A percentile compares a stretch with the other conserved stretches of the same genome.
phyloP scores from a whole-genome alignment of 1,140 invertebrate species.

The Hyposmocoma kahamanoa region DNA sequence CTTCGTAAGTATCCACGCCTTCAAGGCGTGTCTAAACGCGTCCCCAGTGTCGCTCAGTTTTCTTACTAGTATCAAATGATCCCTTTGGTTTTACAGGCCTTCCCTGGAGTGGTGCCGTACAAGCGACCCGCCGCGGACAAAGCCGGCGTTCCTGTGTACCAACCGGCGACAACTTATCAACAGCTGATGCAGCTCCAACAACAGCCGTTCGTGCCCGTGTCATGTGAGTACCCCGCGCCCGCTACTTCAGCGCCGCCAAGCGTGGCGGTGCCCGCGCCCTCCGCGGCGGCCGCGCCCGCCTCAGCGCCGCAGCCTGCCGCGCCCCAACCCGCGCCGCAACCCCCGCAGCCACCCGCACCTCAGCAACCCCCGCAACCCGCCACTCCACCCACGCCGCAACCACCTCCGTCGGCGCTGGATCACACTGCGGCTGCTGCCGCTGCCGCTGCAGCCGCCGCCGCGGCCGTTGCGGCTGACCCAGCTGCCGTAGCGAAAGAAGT shows the following conservation, averaged over 20 bases:
- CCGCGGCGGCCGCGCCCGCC: slow-evolving; percentile 43
- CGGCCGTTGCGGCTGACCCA: slow-evolving; percentile 65
- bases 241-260: slow-evolving; percentile 63
- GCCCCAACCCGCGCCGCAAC: slow-evolving; percentile 74
- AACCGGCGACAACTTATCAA: slow-evolving; percentile 94
- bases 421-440: slow-evolving; percentile 36
- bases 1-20: slow-evolving; percentile 85
- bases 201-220: slow-evolving; percentile 94
- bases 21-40: too few species aligned
- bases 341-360: slow-evolving; percentile 34
- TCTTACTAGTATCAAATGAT: neutral
- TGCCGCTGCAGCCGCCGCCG: slow-evolving; percentile 58
- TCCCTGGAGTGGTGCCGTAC: slow-evolving; percentile 93
- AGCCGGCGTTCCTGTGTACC: slow-evolving; percentile 95
- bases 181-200: slow-evolving; percentile 93
- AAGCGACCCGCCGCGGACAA: slow-evolving; percentile 96
- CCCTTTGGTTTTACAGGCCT: slow-evolving; percentile 79
- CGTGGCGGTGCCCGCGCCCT: slow-evolving; percentile 28
- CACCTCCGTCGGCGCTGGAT: slow-evolving; percentile 48
- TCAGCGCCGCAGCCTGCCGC: slow-evolving; percentile 68
- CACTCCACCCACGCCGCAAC: slow-evolving; percentile 42
- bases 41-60: neutral
- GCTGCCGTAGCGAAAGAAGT: slow-evolving; percentile 82
- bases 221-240: slow-evolving; percentile 91
- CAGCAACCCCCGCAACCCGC: slow-evolving; percentile 29